These are phyloP conservation scores for Knipowitschia caucasica DNA, from an alignment of 2,797 vertebrate genomes.

Conservation along the genomic window DNA sequence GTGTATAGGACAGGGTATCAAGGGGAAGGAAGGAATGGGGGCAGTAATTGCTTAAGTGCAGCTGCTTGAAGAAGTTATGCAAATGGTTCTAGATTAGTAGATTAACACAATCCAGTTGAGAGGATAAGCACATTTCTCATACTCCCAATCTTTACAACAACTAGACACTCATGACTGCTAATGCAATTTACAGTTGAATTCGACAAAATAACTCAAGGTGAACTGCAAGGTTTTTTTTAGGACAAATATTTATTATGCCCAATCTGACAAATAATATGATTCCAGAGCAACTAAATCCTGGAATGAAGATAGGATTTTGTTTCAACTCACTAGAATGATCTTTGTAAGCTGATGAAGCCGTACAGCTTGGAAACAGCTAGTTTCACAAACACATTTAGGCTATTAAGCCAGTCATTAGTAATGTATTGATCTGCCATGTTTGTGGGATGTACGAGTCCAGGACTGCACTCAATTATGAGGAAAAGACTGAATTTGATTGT, in stretches of 20 bases:
- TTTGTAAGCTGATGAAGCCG: no score
- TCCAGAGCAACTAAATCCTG: conserved; percentile 50
- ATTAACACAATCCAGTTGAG: conserved; percentile 66
- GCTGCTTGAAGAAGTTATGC: conserved; percentile 58
- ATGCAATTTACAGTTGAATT: conserved; percentile 25
- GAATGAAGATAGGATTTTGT: conserved; percentile 34
- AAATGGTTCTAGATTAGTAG: conserved; percentile 62
- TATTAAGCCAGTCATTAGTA: conserved; percentile 6
- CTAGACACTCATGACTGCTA: conserved; percentile 28
- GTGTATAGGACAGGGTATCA: conserved; percentile 25
- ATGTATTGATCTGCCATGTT: conserved; percentile 45
- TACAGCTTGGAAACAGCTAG: background rate
- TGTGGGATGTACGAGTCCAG: no score
- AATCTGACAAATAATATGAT: conserved; percentile 22
- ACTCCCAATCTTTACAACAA: conserved; percentile 34
- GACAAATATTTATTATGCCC: conserved; percentile 44
- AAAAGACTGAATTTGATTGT: background rate
- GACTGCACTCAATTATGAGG: background rate
- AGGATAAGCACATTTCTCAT: conserved; percentile 46
- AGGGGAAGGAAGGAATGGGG: conserved; percentile 41
- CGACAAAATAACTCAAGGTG: conserved; percentile 38
- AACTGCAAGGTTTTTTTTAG: conserved; percentile 41
- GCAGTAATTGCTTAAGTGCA: conserved; percentile 55
- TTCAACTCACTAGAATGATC: conserved; percentile 22
- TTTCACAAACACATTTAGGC: conserved; percentile 5